Percentiles rank a stretch among this genome's conserved stretches.
These are phyloP conservation scores for Dipodomys ordii DNA, from an alignment of 2,113 vertebrate species.

Conservation along the genomic window DNA sequence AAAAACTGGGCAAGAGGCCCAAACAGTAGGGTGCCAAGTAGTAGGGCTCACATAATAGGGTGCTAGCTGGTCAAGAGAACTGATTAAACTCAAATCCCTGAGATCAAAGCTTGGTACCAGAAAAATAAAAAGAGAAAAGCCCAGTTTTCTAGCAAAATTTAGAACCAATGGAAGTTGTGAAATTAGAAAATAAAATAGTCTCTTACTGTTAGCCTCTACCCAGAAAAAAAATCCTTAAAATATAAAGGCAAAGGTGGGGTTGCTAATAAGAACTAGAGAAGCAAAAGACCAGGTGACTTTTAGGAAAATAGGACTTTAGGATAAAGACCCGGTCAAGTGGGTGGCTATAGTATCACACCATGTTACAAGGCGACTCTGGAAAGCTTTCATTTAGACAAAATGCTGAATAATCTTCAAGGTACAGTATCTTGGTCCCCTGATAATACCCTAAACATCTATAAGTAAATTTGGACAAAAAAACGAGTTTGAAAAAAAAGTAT, in stretches of 20 bases:
- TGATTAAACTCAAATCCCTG: too few relatives aligned
- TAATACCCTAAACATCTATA: not conserved
- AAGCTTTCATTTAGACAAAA: not conserved
- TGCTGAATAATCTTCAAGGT: not conserved
- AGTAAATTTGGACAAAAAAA: not conserved
- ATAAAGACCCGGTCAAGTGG: not conserved
- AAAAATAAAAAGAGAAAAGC: not conserved
- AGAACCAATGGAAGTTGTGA: not conserved
- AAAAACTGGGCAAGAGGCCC: too few relatives aligned
- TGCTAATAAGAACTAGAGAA: not conserved
- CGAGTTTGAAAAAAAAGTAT: not conserved
- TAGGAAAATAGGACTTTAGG: not conserved
- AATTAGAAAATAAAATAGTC: slow-evolving; percentile 33
- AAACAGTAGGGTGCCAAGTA: too few relatives aligned
- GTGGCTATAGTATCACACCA: too few relatives aligned
- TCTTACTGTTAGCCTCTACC: not conserved
- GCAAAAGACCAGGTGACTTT: not conserved
- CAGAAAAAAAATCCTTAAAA: slow-evolving; percentile 17
- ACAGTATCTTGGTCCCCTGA: not conserved
- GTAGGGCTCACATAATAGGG: too few relatives aligned
- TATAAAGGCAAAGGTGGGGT: not conserved
- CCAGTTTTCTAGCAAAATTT: not conserved
- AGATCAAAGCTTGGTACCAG: not conserved
- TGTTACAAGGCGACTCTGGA: not conserved
- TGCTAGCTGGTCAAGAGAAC: too few relatives aligned